These are phyloP conservation scores for Toxotes chatareus DNA, from an alignment of 2,113 vertebrate species.

Conservation along the genomic window DNA sequence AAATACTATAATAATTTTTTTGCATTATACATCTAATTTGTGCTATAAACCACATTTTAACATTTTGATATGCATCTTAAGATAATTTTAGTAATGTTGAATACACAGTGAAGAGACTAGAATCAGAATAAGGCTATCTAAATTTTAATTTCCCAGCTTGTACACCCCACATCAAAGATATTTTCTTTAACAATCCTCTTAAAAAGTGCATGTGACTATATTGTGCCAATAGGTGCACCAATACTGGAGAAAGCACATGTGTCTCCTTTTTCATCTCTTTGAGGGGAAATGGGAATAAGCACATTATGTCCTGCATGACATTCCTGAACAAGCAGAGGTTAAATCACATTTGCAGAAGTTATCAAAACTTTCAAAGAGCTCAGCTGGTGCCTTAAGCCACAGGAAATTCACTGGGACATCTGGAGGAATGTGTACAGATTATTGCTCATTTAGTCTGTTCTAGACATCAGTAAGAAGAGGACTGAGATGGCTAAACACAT, in stretches of 20 bases:
- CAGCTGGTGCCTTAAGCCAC: constrained; percentile 83
- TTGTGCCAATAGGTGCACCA: constrained; percentile 35
- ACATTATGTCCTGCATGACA: constrained; percentile 69
- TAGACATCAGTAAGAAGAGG: constrained; percentile 83
- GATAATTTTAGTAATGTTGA: not conserved
- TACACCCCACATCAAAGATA: constrained; percentile 6
- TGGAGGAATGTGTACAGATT: constrained; percentile 86
- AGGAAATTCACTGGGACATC: constrained; percentile 87
- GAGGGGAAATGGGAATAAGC: constrained; percentile 69
- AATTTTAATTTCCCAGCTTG: not conserved
- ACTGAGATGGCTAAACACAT: constrained; percentile 65
- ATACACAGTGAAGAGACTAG: not conserved
- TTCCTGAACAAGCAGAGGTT: constrained; percentile 81
- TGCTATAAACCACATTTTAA: not conserved
- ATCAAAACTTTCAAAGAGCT: constrained; percentile 86
- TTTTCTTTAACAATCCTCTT: constrained; percentile 11
- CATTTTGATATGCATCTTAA: not conserved
- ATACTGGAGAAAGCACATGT: constrained; percentile 29
- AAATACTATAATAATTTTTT: too few relatives aligned
- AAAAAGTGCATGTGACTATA: not conserved
- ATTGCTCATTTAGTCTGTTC: constrained; percentile 86
- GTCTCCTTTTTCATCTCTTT: constrained; percentile 65
- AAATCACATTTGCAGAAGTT: constrained; percentile 85
- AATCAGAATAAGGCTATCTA: not conserved
- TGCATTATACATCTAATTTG: not conserved